phyloP scores from a whole-genome alignment of 2,797 vertebrate species.

The Meriones psammophilus region DNA sequence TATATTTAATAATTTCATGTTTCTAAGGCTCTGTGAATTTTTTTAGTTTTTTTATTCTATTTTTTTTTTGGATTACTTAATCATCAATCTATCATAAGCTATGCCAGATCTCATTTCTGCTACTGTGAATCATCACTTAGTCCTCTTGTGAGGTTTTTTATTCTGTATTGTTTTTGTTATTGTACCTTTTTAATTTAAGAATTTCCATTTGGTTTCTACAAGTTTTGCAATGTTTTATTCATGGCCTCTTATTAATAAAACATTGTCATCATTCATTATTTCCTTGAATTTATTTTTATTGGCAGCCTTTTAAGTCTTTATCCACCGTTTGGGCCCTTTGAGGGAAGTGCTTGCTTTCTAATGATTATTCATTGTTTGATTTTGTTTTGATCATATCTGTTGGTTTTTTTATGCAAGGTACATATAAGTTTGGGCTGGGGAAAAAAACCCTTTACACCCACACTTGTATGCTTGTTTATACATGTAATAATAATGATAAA shows the following conservation, averaged over 20 bases:
- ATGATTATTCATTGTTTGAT: not conserved
- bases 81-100: not conserved
- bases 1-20: not conserved
- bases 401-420: not conserved
- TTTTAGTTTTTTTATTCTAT: slow-evolving; percentile 2
- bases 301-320: not conserved
- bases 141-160: not conserved
- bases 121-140: not conserved
- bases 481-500: not conserved
- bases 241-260: not conserved
- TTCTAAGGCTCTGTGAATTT: not conserved
- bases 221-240: not conserved
- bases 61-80: not conserved
- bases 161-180: not conserved
- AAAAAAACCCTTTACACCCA: too few relatives aligned
- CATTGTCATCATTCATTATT: not conserved
- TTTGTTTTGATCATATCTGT: not conserved
- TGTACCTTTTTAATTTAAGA: not conserved
- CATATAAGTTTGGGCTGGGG: not conserved
- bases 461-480: not conserved
- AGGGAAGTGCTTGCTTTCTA: not conserved
- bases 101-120: not conserved
- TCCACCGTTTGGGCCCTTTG: not conserved
- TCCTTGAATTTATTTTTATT: not conserved
- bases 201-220: not conserved